phyloP scores from a whole-genome alignment of 2,113 vertebrate species.

The Entomyzon cyanotis region DNA sequence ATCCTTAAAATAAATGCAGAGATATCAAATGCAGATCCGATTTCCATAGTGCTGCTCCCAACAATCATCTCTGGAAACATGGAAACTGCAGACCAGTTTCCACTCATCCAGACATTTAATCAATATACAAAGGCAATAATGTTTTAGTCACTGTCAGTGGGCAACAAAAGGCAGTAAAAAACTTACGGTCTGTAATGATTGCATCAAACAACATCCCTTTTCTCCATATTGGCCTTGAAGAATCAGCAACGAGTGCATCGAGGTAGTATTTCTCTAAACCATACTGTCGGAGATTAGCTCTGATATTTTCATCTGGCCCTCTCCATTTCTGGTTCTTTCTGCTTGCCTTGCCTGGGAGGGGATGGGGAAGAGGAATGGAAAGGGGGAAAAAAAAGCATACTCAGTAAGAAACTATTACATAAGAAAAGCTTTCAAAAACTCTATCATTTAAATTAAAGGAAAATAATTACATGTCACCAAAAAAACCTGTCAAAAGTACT shows the following conservation, averaged over 20 bases:
- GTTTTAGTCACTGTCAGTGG: neutral
- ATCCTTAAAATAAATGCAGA: neutral
- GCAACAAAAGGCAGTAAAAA: neutral
- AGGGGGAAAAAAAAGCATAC: neutral
- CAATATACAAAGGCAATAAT: accelerated
- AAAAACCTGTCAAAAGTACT: neutral
- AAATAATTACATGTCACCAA: neutral
- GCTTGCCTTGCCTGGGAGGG: constrained; percentile 86
- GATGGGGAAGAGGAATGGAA: neutral
- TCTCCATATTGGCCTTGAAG: constrained; percentile 89
- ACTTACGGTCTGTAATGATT: constrained; percentile 95
- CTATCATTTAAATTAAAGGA: neutral
- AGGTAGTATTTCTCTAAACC: constrained; percentile 87
- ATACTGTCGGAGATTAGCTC: constrained; percentile 95
- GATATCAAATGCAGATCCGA: neutral
- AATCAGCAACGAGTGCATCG: constrained; percentile 92
- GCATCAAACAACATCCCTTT: constrained; percentile 85
- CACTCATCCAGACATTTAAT: neutral
- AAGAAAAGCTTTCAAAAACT: neutral
- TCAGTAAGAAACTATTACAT: neutral
- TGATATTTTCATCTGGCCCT: constrained; percentile 96
- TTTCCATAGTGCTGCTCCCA: neutral
- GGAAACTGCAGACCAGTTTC: neutral
- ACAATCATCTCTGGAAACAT: accelerated
- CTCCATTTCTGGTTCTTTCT: constrained; percentile 98